Conservation (phyloP, 1,140 invertebrate genomes). For the Drosophila asahinai region DNA sequence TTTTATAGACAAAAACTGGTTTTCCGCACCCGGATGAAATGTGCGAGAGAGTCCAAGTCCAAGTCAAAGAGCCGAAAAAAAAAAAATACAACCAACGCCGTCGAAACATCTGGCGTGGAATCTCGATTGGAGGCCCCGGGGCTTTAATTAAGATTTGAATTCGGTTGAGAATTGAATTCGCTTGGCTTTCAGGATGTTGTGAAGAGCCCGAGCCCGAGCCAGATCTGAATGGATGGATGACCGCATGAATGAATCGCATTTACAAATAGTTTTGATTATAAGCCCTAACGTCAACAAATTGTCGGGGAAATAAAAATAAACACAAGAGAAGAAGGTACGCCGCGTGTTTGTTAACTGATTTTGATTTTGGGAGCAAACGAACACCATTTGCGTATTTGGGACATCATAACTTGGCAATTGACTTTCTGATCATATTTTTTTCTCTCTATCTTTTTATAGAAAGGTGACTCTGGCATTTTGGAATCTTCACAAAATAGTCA, state of each 20-base stretch:
- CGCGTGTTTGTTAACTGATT: not conserved
- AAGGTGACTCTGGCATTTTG: not conserved
- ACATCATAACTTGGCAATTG: slow-evolving; percentile 5
- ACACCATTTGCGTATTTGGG: slow-evolving; percentile 5
- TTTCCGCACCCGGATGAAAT: slow-evolving; percentile 50
- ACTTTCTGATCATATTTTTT: not conserved
- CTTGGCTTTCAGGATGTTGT: slow-evolving; percentile 50
- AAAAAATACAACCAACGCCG: slow-evolving; percentile 25
- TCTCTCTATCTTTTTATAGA: not conserved
- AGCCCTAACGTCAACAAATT: slow-evolving; percentile 33
- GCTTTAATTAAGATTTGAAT: slow-evolving; percentile 54
- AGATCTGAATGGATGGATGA: slow-evolving; percentile 32
- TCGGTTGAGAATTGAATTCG: slow-evolving; percentile 43
- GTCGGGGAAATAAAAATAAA: slow-evolving; percentile 1
- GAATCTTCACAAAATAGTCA: not conserved
- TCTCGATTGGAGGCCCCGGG: slow-evolving; percentile 40
- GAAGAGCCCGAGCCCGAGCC: slow-evolving; percentile 13
- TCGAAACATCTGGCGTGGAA: slow-evolving; percentile 45
- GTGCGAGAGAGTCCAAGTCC: slow-evolving; percentile 38
- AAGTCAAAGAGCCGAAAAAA: slow-evolving; percentile 23
- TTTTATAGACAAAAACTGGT: slow-evolving; percentile 31
- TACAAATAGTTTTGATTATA: slow-evolving; percentile 55
- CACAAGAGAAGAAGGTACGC: slow-evolving; percentile 1
- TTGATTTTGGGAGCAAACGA: slow-evolving; percentile 4
- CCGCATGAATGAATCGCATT: slow-evolving; percentile 37